phyloP scores from a whole-genome alignment of 64 coral and sea anemone genomes.

The Cladopsammia gracilis region DNA sequence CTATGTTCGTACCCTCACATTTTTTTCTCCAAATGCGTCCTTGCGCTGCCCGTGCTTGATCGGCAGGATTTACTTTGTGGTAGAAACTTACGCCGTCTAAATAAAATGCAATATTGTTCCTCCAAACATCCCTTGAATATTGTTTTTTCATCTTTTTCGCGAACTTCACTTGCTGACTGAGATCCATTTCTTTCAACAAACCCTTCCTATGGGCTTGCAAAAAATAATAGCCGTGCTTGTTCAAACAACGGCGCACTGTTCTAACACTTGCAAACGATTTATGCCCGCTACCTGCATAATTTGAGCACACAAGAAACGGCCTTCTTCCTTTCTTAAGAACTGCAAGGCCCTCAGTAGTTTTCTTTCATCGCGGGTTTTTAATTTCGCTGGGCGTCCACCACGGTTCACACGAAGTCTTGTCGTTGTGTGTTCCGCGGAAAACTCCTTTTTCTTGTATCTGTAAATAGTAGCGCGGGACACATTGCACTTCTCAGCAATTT shows the following conservation, averaged over 20 bases:
- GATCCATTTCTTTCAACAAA: slow-evolving; percentile 6
- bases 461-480: too few species aligned
- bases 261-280: too few species aligned
- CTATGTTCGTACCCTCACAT: slow-evolving; percentile 2
- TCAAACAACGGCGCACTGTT: background rate
- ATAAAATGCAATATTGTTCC: slow-evolving; percentile 20
- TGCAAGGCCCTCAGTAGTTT: too few species aligned
- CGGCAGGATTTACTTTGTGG: slow-evolving; percentile 22
- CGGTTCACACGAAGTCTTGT: too few species aligned
- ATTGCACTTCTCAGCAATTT: too few species aligned
- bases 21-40: slow-evolving; percentile 14
- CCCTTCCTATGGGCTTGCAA: slow-evolving; percentile 56
- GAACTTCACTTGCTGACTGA: background rate
- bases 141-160: slow-evolving; percentile 52
- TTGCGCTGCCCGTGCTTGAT: slow-evolving; percentile 21
- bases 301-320: too few species aligned
- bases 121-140: slow-evolving; percentile 12
- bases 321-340: too few species aligned
- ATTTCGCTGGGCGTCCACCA: too few species aligned
- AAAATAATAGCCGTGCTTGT: slow-evolving; percentile 24
- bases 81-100: slow-evolving; percentile 16
- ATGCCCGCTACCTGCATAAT: too few species aligned
- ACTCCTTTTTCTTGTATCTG: too few species aligned
- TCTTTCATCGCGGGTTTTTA: too few species aligned
- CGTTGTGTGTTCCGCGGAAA: too few species aligned